Base-by-base conservation (phyloP, 2,888 invertebrate species). In the Abscondita cerata region DNA sequence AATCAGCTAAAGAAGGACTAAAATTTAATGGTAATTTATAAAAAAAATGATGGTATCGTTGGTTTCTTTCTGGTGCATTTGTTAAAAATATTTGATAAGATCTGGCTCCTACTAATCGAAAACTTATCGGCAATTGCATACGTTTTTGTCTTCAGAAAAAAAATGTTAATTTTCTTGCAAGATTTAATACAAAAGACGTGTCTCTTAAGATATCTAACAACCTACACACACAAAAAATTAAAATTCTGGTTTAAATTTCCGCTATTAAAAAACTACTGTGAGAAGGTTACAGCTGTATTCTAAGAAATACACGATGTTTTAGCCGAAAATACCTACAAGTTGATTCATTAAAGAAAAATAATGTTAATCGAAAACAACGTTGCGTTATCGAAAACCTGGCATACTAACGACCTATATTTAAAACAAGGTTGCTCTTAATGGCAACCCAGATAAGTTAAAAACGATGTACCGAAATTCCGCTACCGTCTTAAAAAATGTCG, bases 381-480 rank as follows among this genome's bases (percentile, higher is more conserved):
- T 72, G 70, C 72, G 71, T 69, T 76, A 76, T 74, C 75, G 65
- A 67, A 66, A 67, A 65, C 67, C 68, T 68, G 71, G 72, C 75
- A 72, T 70, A 72, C 70, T 75, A 76, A 78, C 77, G 76, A 75
- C 74, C 72, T 70, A 70, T 72, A 70, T 70, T 69, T 72, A 70
- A 68, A 73, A 73, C 75, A 72, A 77, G 76, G 75, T 76, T 75
- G 70, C 75, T 70, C 73, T 78, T 78, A 78, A 78, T 77, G 78
- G 76, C 75, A 72, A 70, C 62, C 70, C 69, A 73, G 79, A 79
- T 78, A 79, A 79, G 78, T 74, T 74, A 71, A 75, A 75, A 75
- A 70, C 65, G 72, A 70, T 80, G 80, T 80, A 78, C 76, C 73
- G 70, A 73, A 75, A 80, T 80, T 79, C 80, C 79, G 78, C 79